Evolutionary conservation across 2,113 vertebrate genomes (phyloP).

Genomic region (Okapia johnstoni): DNA sequence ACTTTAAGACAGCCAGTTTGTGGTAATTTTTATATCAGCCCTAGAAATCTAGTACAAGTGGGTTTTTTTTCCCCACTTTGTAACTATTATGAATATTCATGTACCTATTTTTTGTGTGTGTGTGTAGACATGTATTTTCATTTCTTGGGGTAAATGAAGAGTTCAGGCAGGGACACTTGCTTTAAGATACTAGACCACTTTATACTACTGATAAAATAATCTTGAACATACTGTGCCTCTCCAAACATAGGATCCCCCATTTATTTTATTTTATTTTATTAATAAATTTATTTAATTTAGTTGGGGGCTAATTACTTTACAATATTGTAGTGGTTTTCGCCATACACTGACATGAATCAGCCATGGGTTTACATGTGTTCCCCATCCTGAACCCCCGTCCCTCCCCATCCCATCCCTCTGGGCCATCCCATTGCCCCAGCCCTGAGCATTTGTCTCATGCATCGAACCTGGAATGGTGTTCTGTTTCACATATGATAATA

Average conservation of each 20-base stretch:
- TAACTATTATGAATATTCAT: background rate
- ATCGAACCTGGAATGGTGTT: too few species aligned
- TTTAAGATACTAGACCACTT: background rate
- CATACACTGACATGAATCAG: too few species aligned
- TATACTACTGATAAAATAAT: background rate
- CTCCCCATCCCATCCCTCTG: too few species aligned
- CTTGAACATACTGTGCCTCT: background rate
- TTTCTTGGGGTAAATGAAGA: background rate
- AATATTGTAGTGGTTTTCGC: too few species aligned
- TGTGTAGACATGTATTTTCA: background rate
- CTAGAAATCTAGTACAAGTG: background rate
- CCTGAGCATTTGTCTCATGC: too few species aligned
- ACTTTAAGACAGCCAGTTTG: background rate
- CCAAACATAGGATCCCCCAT: background rate
- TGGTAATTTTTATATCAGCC: background rate
- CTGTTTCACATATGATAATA: too few species aligned
- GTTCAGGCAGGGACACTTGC: background rate
- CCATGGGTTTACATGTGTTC: too few species aligned
- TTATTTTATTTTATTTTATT: background rate
- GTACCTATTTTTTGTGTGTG: background rate
- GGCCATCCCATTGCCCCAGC: too few species aligned
- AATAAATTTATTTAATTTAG: too few species aligned
- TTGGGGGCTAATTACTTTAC: too few species aligned
- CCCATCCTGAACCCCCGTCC: too few species aligned
- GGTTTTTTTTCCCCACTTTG: background rate